A percentile compares a stretch with the other conserved stretches of the same genome.
Evolutionary conservation across 2,113 vertebrate genomes (phyloP).

Genomic region (Probosciger aterrimus): DNA sequence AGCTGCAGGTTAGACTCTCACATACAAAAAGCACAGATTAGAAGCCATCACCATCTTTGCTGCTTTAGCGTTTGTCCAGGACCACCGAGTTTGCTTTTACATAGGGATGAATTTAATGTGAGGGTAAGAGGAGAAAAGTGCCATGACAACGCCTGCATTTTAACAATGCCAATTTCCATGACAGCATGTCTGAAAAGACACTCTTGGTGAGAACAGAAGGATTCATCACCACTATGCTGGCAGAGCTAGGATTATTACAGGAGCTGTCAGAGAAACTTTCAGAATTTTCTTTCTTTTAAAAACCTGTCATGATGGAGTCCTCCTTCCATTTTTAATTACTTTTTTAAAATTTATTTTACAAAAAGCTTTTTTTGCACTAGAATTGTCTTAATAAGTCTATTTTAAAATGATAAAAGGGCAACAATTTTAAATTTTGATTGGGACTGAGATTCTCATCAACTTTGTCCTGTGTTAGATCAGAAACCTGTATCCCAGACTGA

Average conservation of each 20-base stretch:
- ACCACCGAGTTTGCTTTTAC: background rate
- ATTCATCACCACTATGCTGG: background rate
- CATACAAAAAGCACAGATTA: background rate
- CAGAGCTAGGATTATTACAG: background rate
- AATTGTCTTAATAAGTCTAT: background rate
- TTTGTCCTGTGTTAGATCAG: background rate
- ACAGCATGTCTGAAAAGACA: slow-evolving; percentile 1
- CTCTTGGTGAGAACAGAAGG: background rate
- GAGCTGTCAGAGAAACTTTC: background rate
- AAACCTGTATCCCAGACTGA: background rate
- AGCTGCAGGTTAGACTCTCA: background rate
- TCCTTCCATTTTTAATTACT: rapidly evolving
- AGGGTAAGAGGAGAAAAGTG: background rate
- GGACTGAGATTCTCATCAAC: background rate
- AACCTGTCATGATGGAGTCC: background rate
- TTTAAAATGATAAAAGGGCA: background rate
- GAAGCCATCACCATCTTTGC: background rate
- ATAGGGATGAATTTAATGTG: background rate
- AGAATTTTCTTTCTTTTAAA: background rate
- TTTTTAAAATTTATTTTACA: background rate
- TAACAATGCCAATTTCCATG: background rate
- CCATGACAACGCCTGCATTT: background rate
- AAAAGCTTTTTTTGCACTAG: background rate
- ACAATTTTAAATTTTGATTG: background rate
- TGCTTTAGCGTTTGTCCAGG: background rate